Percentiles rank a stretch among this genome's conserved stretches.
Conservation (phyloP, 2,797 vertebrate genomes). For the Danio choprae region DNA sequence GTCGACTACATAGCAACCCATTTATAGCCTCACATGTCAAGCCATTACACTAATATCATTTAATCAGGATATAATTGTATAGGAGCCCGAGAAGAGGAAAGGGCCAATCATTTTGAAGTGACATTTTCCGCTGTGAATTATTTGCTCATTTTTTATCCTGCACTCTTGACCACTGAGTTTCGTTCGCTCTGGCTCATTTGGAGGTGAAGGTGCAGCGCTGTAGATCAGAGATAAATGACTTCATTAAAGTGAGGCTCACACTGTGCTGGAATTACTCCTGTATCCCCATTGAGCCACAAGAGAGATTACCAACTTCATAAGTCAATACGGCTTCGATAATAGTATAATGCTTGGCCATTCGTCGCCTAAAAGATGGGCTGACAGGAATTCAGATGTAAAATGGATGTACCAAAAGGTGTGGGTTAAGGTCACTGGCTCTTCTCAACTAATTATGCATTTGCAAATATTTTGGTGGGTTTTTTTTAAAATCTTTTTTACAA, state of each 20-base stretch:
- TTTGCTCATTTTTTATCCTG: conserved; percentile 45
- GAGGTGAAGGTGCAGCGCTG: conserved; percentile 65
- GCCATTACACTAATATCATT: neutral
- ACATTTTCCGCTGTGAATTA: conserved; percentile 27
- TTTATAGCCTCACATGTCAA: conserved; percentile 1
- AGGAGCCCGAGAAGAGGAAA: conserved; percentile 15
- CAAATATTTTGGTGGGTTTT: neutral
- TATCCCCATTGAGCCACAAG: conserved; percentile 71
- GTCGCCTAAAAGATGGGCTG: conserved; percentile 55
- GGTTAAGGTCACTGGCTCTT: neutral
- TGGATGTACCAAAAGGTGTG: neutral
- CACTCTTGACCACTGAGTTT: conserved; percentile 42
- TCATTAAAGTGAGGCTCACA: conserved; percentile 77
- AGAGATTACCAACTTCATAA: conserved; percentile 79
- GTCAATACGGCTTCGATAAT: conserved; percentile 75
- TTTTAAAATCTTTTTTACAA: too few relatives aligned
- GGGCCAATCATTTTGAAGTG: conserved; percentile 21
- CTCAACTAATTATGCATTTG: neutral
- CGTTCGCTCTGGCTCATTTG: conserved; percentile 42
- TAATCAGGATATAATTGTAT: conserved; percentile 24
- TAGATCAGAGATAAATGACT: conserved; percentile 82
- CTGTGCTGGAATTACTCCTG: conserved; percentile 72
- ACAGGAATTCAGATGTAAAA: conserved; percentile 51
- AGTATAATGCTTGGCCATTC: conserved; percentile 62
- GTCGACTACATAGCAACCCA: conserved; percentile 3